A percentile compares a stretch with the other conserved stretches of the same genome.
Evolutionary conservation across 2,888 invertebrate genomes (phyloP).

Genomic region (Eurytoma adleriae): DNA sequence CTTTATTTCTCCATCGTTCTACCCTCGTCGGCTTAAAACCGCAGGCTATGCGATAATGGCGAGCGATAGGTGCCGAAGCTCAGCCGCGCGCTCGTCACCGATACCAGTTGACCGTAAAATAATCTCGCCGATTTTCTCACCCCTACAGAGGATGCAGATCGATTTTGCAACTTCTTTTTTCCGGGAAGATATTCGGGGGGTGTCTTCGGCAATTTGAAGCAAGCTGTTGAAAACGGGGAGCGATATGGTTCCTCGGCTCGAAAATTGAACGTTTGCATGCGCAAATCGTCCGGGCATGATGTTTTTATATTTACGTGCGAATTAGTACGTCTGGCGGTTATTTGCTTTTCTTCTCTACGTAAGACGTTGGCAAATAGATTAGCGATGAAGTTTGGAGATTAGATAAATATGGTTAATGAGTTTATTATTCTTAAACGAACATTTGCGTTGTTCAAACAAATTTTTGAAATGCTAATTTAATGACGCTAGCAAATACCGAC

Average conservation of each 20-base stretch:
- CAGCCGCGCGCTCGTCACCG: conserved; percentile 42
- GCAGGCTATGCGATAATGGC: conserved; percentile 71
- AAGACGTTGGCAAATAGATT: too few species aligned
- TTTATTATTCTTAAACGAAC: too few species aligned
- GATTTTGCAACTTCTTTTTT: not conserved
- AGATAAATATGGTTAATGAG: too few species aligned
- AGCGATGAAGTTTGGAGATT: too few species aligned
- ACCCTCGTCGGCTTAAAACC: conserved; percentile 66
- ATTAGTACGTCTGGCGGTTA: too few species aligned
- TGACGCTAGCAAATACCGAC: too few species aligned
- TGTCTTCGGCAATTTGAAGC: not conserved
- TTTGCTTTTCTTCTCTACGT: too few species aligned
- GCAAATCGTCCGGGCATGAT: not conserved
- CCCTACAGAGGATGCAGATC: not conserved
- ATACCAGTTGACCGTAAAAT: conserved; percentile 58
- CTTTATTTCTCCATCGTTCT: conserved; percentile 6
- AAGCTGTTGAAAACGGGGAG: not conserved
- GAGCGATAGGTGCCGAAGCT: conserved; percentile 65
- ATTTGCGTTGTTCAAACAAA: too few species aligned
- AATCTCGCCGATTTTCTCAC: conserved; percentile 50
- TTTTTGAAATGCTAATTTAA: too few species aligned
- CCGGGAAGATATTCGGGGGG: not conserved
- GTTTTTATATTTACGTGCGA: not conserved
- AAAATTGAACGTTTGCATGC: conserved; percentile 40
- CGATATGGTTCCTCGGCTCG: not conserved